Evolutionary conservation across 1,140 invertebrate genomes (phyloP).

Genomic region (Trichoplusia ni): DNA sequence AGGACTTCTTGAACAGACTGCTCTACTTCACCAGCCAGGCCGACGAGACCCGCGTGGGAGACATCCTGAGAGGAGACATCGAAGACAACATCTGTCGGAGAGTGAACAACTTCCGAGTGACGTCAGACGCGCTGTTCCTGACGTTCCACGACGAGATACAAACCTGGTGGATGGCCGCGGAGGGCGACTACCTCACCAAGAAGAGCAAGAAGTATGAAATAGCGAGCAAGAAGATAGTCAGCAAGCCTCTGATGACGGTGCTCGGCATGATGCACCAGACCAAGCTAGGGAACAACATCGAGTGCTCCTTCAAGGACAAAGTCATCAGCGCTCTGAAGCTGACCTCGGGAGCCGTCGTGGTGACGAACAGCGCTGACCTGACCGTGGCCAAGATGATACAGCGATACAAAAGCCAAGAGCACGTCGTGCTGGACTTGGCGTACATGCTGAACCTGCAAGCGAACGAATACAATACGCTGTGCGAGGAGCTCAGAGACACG

Average conservation of each 20-base stretch:
- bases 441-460: background rate
- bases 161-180: constrained; percentile 16
- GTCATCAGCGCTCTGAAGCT: background rate
- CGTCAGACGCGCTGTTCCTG: constrained; percentile 4
- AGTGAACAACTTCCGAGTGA: background rate
- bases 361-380: background rate
- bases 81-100: background rate
- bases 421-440: constrained; percentile 3
- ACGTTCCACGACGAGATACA: constrained; percentile 18
- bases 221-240: background rate
- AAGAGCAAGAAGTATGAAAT: background rate
- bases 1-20: constrained; percentile 20
- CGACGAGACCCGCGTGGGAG: background rate
- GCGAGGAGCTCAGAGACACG: background rate
- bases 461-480: background rate
- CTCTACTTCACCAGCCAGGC: constrained; percentile 11
- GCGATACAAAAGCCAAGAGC: background rate
- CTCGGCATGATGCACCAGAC: background rate
- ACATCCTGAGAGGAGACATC: background rate
- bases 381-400: constrained; percentile 7
- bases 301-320: background rate
- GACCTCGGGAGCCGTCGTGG: background rate
- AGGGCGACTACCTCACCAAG: background rate
- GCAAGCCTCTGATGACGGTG: background rate
- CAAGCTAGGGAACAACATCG: background rate